phyloP scores from a whole-genome alignment of 2,888 invertebrate species.

The Dexiosoma caninum region DNA sequence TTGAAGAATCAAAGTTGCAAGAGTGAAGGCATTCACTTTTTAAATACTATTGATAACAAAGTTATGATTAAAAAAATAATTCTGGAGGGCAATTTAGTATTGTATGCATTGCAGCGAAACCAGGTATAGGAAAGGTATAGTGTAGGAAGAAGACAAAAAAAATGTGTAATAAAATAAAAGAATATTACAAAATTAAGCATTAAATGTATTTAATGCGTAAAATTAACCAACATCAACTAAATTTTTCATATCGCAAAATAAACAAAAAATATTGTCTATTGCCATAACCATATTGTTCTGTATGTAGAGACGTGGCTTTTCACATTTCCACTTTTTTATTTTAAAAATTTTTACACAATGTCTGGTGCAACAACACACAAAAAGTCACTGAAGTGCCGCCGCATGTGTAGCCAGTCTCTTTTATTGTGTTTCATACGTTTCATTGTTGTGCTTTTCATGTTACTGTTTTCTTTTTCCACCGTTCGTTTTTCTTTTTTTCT shows the following conservation, averaged over 20 bases:
- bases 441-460: slow-evolving; percentile 33
- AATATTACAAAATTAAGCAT: no score
- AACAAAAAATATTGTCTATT: not conserved
- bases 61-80: no score
- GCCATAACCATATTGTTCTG: not conserved
- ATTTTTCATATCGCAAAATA: not conserved
- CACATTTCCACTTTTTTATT: not conserved
- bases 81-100: no score
- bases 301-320: not conserved
- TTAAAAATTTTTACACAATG: not conserved
- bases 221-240: not conserved
- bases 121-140: no score
- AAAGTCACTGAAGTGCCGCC: slow-evolving; percentile 30
- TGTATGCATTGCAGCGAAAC: no score
- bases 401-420: slow-evolving; percentile 18
- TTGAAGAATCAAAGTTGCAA: no score
- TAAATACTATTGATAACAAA: no score
- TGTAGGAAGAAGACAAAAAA: no score
- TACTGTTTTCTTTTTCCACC: not conserved
- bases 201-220: no score
- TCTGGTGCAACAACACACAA: slow-evolving; percentile 4
- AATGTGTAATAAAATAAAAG: no score
- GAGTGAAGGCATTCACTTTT: no score
- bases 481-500: slow-evolving; percentile 6
- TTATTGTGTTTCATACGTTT: not conserved